These are phyloP conservation scores for Phoenicopterus ruber DNA, from an alignment of 2,113 vertebrate genomes.

Conservation along the genomic window DNA sequence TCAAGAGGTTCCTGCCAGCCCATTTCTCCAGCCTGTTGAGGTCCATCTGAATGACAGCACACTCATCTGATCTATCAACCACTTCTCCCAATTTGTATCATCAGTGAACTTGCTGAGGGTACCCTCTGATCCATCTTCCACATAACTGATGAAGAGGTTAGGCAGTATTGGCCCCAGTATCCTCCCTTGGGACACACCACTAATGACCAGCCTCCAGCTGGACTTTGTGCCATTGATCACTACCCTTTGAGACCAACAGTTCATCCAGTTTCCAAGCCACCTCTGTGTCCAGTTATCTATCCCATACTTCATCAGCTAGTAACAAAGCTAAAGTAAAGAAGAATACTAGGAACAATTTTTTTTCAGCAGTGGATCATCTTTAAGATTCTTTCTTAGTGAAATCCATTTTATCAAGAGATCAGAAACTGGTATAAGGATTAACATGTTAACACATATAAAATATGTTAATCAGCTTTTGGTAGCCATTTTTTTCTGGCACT, in stretches of 20 bases:
- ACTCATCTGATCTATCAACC: not conserved
- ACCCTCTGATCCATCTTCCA: not conserved
- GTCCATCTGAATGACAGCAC: not conserved
- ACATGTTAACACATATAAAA: not conserved
- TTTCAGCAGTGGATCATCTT: not conserved
- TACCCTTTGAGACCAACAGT: not conserved
- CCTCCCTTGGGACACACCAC: too few species aligned
- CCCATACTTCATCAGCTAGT: not conserved
- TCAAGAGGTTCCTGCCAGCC: not conserved
- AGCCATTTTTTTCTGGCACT: not conserved
- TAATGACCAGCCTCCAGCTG: not conserved
- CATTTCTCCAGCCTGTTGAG: not conserved
- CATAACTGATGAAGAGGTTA: not conserved
- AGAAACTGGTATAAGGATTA: not conserved
- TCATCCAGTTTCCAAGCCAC: not conserved
- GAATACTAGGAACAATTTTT: not conserved
- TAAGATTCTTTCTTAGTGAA: not conserved
- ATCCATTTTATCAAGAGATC: not conserved
- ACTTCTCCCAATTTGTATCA: not conserved
- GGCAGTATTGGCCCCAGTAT: not conserved
- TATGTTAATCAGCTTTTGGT: not conserved
- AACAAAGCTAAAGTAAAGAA: not conserved
- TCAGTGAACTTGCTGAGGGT: not conserved
- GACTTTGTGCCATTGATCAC: not conserved
- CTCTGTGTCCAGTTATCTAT: rapidly evolving